Conservation (phyloP, 2,797 vertebrate genomes). For the Diglossa cyanea region DNA sequence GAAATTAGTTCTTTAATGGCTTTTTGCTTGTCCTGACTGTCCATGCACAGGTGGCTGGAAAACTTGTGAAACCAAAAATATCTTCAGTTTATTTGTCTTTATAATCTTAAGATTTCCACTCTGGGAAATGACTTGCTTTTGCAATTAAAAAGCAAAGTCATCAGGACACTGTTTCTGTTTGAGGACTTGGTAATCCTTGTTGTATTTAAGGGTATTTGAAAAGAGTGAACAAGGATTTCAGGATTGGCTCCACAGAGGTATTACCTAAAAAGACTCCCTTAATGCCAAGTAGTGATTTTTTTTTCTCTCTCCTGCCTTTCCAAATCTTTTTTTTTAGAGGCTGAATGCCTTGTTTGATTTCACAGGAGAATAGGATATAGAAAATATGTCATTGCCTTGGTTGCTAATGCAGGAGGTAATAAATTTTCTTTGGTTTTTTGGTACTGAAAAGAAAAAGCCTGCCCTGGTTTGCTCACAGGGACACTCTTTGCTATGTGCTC, state of each 20-base stretch:
- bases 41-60: background rate
- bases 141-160: background rate
- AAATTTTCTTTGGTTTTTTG: background rate
- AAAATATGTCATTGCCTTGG: background rate
- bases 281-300: background rate
- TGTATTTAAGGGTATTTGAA: constrained; percentile 12
- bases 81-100: background rate
- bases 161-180: background rate
- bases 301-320: background rate
- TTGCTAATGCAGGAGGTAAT: background rate
- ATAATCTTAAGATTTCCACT: background rate
- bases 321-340: background rate
- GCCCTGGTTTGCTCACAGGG: background rate
- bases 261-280: constrained; percentile 26
- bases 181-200: constrained; percentile 36
- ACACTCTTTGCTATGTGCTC: background rate
- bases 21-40: background rate
- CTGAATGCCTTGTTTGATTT: constrained; percentile 6
- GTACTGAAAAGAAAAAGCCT: background rate
- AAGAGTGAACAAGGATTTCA: constrained; percentile 5
- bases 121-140: background rate
- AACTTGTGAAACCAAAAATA: background rate
- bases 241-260: background rate
- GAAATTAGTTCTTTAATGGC: background rate
- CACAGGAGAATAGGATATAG: background rate